Conservation (phyloP, 2,797 vertebrate genomes). For the Percopsis omiscomaycus region DNA sequence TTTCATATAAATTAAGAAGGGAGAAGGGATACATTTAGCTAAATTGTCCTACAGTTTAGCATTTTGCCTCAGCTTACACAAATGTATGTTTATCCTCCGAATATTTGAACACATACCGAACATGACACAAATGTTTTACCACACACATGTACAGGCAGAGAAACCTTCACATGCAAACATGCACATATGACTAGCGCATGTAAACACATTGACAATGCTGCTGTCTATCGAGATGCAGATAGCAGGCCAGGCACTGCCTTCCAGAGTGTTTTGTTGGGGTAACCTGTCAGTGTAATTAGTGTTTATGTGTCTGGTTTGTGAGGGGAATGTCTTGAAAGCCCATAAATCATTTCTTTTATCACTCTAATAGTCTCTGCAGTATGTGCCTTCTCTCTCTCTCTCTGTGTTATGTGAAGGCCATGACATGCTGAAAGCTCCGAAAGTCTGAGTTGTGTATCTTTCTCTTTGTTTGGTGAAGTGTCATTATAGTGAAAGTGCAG, state of each 20-base stretch:
- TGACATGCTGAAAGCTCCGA: slow-evolving; percentile 22
- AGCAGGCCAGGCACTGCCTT: slow-evolving; percentile 25
- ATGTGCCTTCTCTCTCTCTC: slow-evolving; percentile 20
- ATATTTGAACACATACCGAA: slow-evolving; percentile 19
- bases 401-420: slow-evolving; percentile 15
- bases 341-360: slow-evolving; percentile 53
- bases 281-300: slow-evolving; percentile 62
- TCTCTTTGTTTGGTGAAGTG: not conserved
- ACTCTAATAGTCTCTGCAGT: slow-evolving; percentile 34
- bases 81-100: slow-evolving; percentile 20
- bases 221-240: slow-evolving; percentile 32
- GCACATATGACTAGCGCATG: slow-evolving; percentile 2
- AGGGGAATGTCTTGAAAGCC: slow-evolving; percentile 54
- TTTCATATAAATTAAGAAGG: too few relatives aligned
- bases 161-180: slow-evolving; percentile 7
- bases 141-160: slow-evolving; percentile 5
- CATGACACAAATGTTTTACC: slow-evolving; percentile 16
- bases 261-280: slow-evolving; percentile 35
- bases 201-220: not conserved
- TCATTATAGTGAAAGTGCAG: not conserved
- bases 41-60: slow-evolving; percentile 31
- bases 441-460: slow-evolving; percentile 18
- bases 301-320: slow-evolving; percentile 59
- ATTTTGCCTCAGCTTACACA: slow-evolving; percentile 9
- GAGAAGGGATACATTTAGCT: slow-evolving; percentile 12